These are phyloP conservation scores for Metopia argyrocephala DNA, from an alignment of 2,888 invertebrate genomes.

Conservation along the genomic window DNA sequence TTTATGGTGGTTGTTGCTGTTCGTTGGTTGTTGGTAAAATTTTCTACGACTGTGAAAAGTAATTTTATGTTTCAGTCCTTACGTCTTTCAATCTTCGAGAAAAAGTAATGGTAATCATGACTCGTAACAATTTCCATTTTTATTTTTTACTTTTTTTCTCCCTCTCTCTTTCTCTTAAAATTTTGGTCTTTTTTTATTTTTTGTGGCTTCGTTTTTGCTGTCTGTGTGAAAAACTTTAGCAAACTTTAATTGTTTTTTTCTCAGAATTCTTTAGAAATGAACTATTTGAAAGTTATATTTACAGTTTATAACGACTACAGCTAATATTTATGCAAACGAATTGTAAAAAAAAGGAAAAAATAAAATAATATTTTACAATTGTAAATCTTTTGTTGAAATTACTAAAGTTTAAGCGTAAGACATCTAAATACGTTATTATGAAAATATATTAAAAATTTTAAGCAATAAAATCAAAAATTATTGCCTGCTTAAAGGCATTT, in stretches of 20 bases:
- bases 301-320: conserved; percentile 56
- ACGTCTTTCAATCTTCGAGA: not conserved
- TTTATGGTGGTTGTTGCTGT: conserved; percentile 6
- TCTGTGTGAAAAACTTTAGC: conserved; percentile 52
- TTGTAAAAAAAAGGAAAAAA: not conserved
- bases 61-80: conserved; percentile 19
- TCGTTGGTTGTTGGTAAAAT: not conserved
- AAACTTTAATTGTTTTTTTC: conserved; percentile 62
- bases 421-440: conserved; percentile 5
- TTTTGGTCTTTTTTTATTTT: conserved; percentile 8
- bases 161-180: not conserved
- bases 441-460: not conserved
- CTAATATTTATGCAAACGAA: conserved; percentile 54
- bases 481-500: not conserved
- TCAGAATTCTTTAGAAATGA: conserved; percentile 29
- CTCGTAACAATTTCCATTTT: conserved; percentile 44
- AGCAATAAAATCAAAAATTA: not conserved
- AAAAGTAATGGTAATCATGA: conserved; percentile 57
- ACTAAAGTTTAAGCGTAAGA: conserved; percentile 37
- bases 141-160: not conserved
- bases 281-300: conserved; percentile 56
- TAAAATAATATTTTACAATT: conserved; percentile 31
- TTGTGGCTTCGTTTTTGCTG: not conserved
- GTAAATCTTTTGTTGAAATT: conserved; percentile 48
- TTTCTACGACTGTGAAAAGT: conserved; percentile 10